A percentile compares a stretch with the other conserved stretches of the same genome.
phyloP scores from a whole-genome alignment of 2,797 vertebrate genomes.

The Setipinna tenuifilis region DNA sequence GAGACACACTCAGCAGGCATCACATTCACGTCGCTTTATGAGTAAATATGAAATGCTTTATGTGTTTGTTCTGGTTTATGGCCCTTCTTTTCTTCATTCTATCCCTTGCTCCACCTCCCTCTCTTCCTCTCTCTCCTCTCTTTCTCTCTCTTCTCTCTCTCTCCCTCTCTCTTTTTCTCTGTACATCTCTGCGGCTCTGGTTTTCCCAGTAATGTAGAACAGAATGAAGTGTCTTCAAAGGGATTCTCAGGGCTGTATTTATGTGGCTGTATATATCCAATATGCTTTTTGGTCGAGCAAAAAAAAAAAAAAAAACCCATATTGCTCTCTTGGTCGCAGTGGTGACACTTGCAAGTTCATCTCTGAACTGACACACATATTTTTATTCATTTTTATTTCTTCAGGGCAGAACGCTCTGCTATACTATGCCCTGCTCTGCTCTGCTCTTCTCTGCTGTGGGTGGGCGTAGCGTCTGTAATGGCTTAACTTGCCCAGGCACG shows the following conservation, averaged over 20 bases:
- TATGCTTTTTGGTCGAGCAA: neutral
- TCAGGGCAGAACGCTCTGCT: neutral
- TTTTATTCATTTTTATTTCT: neutral
- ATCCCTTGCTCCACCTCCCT: neutral
- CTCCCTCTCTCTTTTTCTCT: neutral
- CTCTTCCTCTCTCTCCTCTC: neutral
- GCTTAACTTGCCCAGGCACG: neutral
- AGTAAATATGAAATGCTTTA: conserved; percentile 28
- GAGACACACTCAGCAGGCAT: neutral
- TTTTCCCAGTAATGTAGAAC: conserved; percentile 2
- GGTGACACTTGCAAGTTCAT: conserved; percentile 1
- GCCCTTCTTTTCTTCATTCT: neutral
- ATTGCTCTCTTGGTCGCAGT: neutral
- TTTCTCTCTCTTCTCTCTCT: neutral
- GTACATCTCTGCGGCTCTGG: neutral
- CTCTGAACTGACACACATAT: neutral
- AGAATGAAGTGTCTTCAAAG: conserved; percentile 10
- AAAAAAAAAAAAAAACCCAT: neutral
- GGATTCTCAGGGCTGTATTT: neutral
- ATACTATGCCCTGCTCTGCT: too few species aligned
- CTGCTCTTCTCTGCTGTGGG: too few species aligned
- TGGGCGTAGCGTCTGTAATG: neutral
- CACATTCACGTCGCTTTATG: conserved; percentile 7
- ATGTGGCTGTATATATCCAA: neutral
- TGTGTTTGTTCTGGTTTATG: conserved; percentile 15